These are phyloP conservation scores for Bombus turneri DNA, from an alignment of 1,140 invertebrate species.

Conservation along the genomic window DNA sequence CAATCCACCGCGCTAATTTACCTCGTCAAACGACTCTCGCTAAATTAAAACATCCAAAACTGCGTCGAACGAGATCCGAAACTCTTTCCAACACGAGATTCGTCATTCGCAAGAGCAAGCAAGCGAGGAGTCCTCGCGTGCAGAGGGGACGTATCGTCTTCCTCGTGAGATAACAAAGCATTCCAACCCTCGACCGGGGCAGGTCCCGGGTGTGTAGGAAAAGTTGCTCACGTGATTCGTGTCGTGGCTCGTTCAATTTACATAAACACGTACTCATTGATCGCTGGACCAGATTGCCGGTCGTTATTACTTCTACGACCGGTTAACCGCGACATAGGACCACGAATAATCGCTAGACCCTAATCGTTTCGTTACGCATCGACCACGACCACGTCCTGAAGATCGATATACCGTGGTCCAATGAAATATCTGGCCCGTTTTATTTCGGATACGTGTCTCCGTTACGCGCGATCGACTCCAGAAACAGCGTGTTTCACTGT, in stretches of 20 bases:
- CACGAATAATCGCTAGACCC: slow-evolving; percentile 64
- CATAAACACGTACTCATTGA: slow-evolving; percentile 82
- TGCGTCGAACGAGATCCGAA: not conserved
- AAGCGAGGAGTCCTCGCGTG: slow-evolving; percentile 25
- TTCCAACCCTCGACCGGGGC: slow-evolving; percentile 40
- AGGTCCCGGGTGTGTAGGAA: slow-evolving; percentile 63
- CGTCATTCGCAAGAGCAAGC: not conserved
- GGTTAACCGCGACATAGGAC: slow-evolving; percentile 69
- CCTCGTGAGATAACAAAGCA: slow-evolving; percentile 57
- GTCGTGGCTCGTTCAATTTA: slow-evolving; percentile 78
- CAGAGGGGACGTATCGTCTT: slow-evolving; percentile 44
- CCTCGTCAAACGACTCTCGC: not conserved
- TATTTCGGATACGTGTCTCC: slow-evolving; percentile 21
- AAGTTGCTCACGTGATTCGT: slow-evolving; percentile 72
- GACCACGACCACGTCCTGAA: slow-evolving; percentile 35
- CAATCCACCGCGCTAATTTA: too few relatives aligned
- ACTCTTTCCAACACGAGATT: not conserved
- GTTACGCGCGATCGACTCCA: slow-evolving; percentile 20
- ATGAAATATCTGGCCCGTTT: not conserved
- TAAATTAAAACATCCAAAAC: not conserved
- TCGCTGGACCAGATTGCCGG: slow-evolving; percentile 76
- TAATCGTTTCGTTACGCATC: slow-evolving; percentile 65
- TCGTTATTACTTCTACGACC: slow-evolving; percentile 78
- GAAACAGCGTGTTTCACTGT: slow-evolving; percentile 19
- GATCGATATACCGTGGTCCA: slow-evolving; percentile 11